Evolutionary conservation across 1,140 invertebrate genomes (phyloP).

Genomic region (Cydia pomonella): DNA sequence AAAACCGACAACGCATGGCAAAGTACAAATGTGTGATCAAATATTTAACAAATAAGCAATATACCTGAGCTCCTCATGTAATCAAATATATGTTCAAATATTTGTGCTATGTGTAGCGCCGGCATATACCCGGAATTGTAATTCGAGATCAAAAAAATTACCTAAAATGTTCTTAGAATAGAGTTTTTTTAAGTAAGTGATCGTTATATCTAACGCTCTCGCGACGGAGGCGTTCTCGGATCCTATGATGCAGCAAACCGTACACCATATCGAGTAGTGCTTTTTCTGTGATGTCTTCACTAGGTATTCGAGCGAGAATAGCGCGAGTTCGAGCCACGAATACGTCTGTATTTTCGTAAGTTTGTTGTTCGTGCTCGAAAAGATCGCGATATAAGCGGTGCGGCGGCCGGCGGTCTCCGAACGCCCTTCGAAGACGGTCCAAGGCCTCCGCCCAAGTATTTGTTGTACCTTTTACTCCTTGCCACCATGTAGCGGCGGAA

Average conservation of each 20-base stretch:
- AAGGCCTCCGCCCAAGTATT: not conserved
- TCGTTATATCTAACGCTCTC: no score
- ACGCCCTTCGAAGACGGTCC: not conserved
- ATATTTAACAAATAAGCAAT: conserved; percentile 11
- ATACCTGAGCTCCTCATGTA: not conserved
- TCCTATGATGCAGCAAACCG: conserved; percentile 21
- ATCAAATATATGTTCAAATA: conserved; percentile 14
- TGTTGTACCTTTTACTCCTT: not conserved
- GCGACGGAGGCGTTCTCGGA: not conserved
- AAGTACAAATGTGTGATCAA: conserved; percentile 19
- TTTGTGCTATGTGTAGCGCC: conserved; percentile 15
- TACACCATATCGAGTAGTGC: conserved; percentile 25
- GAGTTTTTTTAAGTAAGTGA: no score
- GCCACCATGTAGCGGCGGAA: conserved; percentile 31
- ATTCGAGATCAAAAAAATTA: no score
- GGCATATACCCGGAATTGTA: no score
- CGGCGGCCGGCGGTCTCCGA: conserved; percentile 10
- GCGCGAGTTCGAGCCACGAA: conserved; percentile 21
- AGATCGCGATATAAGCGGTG: conserved; percentile 5
- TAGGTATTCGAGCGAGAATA: not conserved
- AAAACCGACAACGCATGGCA: conserved; percentile 19
- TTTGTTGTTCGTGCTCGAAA: not conserved
- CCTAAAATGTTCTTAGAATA: no score
- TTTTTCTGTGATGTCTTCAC: conserved; percentile 18
- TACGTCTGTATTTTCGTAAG: conserved; percentile 20